A percentile compares a stretch with the other conserved stretches of the same genome.
Conservation (phyloP, 2,888 invertebrate species). For the Meiosimyza platycephala region DNA sequence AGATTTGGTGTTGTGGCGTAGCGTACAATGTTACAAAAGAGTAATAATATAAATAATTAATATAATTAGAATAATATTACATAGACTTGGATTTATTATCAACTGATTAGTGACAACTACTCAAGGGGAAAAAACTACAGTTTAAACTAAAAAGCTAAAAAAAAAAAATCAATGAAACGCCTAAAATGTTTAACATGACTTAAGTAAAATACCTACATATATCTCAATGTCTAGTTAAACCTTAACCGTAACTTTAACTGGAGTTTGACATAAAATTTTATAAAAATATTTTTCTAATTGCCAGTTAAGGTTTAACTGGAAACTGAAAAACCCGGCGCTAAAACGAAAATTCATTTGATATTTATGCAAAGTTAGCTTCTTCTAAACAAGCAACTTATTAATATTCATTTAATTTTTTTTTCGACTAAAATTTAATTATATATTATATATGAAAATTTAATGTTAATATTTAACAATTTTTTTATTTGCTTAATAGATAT, state of each 20-base stretch:
- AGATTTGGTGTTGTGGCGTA: background rate
- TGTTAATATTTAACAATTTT: constrained; percentile 13
- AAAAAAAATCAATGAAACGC: constrained; percentile 10
- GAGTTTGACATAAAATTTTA: no score
- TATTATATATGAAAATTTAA: background rate
- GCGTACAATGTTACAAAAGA: constrained; percentile 20
- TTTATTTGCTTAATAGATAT: constrained; percentile 8
- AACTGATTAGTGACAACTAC: constrained; percentile 6
- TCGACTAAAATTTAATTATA: background rate
- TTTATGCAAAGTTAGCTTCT: background rate
- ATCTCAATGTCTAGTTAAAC: no score
- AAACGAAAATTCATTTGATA: background rate
- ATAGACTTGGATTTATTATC: background rate
- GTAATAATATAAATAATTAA: constrained; percentile 32
- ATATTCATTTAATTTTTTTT: background rate
- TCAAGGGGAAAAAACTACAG: background rate
- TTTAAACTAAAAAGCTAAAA: no score
- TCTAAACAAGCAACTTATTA: background rate
- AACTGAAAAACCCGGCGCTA: no score
- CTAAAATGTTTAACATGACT: constrained; percentile 14
- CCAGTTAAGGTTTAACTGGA: no score
- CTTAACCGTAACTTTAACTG: no score
- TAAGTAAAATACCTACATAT: background rate
- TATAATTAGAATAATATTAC: constrained; percentile 34
- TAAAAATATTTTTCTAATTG: no score